Base-by-base conservation (phyloP, 2,797 vertebrate species). In the Acipenser transmontanus region DNA sequence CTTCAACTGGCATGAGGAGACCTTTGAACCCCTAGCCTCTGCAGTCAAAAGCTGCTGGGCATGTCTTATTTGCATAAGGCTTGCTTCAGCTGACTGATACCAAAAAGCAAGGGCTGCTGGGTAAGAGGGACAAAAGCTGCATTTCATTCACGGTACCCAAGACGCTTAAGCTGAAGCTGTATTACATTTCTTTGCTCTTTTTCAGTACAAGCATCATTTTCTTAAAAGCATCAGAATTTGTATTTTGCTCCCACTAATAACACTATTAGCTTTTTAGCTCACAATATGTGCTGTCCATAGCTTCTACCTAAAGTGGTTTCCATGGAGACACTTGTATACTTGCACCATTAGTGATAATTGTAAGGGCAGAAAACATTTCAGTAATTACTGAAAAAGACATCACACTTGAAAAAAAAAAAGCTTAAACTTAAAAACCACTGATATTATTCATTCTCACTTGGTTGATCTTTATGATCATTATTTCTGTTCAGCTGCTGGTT, bases 261-360 rank as follows among this genome's bases (percentile, higher is more conserved):
- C 82, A 83, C 77, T 80, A 85, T 84, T 67, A 68, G 80, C 73
- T 79, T 82, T 77, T 78, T 74, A 72, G 74, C 79, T 78, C 77
- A 81, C 73, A 75, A 80, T 74, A 83, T 77, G 87, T 80, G 81
- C 75, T 78, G 78, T 78, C 76, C 80, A 68, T 72, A 70, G 78
- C 82, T 84, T 79, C 81, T 85, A 85, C 70, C 79, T 80, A 85
- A 88, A 87, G 73, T 77, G 88, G 93, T 95, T 93, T 88, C 93
- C 91, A 93, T 92, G 93, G 91, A 83, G 88, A 94, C 86, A 77
- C 71, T 86, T 82, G 87, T 84, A 87, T 79, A 83, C 80, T 80
- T 74, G 75, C 78, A 81, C 80, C 88, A 86, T 78, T 81, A 82
- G 74, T 81, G 79, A 83, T 81, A 34, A 34, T 4, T 34, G 34